Conservation (phyloP, 2,888 invertebrate species). For the Leucophenga montana region DNA sequence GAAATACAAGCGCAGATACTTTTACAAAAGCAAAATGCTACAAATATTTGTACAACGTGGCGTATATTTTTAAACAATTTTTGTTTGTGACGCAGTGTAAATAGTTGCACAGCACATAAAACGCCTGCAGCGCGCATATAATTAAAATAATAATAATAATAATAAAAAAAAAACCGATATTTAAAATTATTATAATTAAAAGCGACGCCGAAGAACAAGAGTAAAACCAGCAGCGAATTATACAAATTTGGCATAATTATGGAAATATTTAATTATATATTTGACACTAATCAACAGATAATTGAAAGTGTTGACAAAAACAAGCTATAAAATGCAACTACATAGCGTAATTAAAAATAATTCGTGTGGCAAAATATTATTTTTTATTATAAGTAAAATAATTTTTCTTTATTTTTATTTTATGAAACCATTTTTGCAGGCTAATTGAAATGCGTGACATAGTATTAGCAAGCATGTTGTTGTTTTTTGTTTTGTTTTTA, state of each 20-base stretch:
- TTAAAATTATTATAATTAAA: conserved; percentile 17
- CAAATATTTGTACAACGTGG: conserved; percentile 1
- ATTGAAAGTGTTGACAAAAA: background rate
- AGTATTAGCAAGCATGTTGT: conserved; percentile 10
- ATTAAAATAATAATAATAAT: conserved; percentile 15
- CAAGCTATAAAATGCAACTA: conserved; percentile 1
- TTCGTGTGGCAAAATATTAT: background rate
- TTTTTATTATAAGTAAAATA: background rate
- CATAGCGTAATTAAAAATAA: background rate
- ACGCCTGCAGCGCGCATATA: background rate
- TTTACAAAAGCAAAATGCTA: background rate
- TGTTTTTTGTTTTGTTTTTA: background rate
- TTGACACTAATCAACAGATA: conserved; percentile 13
- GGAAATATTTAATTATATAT: conserved; percentile 8
- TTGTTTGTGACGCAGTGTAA: background rate
- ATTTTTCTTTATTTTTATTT: background rate
- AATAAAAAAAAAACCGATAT: background rate
- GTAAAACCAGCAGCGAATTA: background rate
- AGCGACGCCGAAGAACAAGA: background rate
- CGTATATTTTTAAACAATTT: conserved; percentile 1
- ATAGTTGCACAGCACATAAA: background rate
- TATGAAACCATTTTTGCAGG: background rate
- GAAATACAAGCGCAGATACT: background rate
- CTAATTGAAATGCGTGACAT: conserved; percentile 16
- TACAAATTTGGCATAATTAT: conserved; percentile 11